A percentile compares a stretch with the other conserved stretches of the same genome.
phyloP scores from a whole-genome alignment of 2,797 vertebrate species.

The Octomys mimax region DNA sequence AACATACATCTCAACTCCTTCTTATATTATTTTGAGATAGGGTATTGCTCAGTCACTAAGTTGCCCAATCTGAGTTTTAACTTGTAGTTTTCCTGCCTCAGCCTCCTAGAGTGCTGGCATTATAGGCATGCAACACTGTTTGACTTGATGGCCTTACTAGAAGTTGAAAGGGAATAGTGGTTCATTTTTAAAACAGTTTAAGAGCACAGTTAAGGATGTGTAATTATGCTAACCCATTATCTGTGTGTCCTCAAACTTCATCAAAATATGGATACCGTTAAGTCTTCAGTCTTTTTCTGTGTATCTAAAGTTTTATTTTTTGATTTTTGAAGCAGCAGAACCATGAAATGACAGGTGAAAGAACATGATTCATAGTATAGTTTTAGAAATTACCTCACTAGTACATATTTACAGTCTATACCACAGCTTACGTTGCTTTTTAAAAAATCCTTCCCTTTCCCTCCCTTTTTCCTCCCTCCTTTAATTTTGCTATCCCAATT shows the following conservation, averaged over 20 bases:
- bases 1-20: no score
- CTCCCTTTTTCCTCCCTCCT: not conserved
- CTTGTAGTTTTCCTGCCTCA: not conserved
- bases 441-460: not conserved
- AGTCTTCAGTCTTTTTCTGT: not conserved
- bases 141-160: not conserved
- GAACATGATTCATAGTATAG: not conserved
- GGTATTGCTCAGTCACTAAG: not conserved
- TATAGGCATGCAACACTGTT: not conserved
- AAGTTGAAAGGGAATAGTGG: not conserved
- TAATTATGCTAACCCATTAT: not conserved
- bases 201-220: slow-evolving; percentile 35
- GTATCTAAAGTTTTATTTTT: slow-evolving; percentile 26
- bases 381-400: slow-evolving; percentile 28
- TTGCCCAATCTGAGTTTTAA: not conserved
- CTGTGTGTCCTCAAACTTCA: not conserved
- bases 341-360: slow-evolving; percentile 23
- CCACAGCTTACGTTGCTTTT: not conserved
- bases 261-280: not conserved
- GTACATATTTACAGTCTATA: not conserved
- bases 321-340: slow-evolving; percentile 20
- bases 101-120: not conserved
- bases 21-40: not conserved
- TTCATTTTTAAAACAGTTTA: slow-evolving; percentile 57
- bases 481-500: not conserved